Evolutionary conservation across 2,113 vertebrate species (phyloP).

Genomic region (Esox niger): DNA sequence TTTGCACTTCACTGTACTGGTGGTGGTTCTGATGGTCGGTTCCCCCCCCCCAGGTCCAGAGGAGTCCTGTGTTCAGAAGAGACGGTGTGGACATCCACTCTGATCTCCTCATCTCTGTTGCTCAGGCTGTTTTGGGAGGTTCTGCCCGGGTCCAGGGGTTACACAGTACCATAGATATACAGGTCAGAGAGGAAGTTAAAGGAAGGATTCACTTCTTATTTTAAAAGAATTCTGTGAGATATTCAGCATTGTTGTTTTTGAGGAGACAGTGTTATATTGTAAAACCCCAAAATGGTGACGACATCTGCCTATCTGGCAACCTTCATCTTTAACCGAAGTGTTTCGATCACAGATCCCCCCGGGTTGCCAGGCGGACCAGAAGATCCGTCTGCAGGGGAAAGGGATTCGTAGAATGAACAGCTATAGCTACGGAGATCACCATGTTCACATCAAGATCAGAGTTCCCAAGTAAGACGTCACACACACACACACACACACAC

Average conservation of each 20-base stretch:
- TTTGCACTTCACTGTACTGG: too few species aligned
- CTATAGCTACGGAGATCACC: conserved; percentile 90
- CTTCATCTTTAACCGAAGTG: too few species aligned
- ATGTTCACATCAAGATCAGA: conserved; percentile 89
- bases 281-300: too few species aligned
- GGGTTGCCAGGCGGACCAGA: conserved; percentile 84
- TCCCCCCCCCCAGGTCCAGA: conserved; percentile 79
- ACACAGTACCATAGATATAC: conserved; percentile 82
- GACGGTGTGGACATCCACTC: conserved; percentile 89
- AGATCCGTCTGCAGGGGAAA: conserved; percentile 85
- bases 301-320: too few species aligned
- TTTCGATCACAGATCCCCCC: conserved; percentile 83
- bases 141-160: conserved; percentile 83
- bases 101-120: conserved; percentile 83
- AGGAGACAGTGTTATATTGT: too few species aligned
- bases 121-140: conserved; percentile 91
- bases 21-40: not conserved
- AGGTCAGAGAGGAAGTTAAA: conserved; percentile 66
- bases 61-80: conserved; percentile 85
- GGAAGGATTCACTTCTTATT: too few species aligned
- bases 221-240: too few species aligned
- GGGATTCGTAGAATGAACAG: conserved; percentile 90
- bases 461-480: conserved; percentile 84
- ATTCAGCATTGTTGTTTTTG: too few species aligned
- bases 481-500: not conserved